Base-by-base conservation (phyloP, 2,113 vertebrate species). In the Indicator maculatus region DNA sequence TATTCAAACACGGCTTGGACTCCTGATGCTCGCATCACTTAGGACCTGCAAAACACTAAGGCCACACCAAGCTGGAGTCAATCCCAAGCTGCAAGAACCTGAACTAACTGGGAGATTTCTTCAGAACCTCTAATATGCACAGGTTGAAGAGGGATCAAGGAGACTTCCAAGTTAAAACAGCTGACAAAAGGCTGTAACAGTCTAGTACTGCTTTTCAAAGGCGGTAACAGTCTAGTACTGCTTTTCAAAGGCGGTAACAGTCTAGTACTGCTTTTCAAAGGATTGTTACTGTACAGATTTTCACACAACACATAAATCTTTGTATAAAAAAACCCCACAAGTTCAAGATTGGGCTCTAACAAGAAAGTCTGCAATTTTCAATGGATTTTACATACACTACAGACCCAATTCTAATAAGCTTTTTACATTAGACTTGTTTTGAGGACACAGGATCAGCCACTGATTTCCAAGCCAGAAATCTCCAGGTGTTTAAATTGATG, bases 101-200 rank as follows among this genome's bases (percentile, higher is more conserved):
- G 36, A 91, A 52, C 52, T 58, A 61, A 38, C 27, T 2, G 8
- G 38, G 18, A 91, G 33, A 19, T 75, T 64, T 36, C 11, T 20
- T 65, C 55, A 72, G 55, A 56, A 16, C 47, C 45, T 73, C 39
- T 21, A 61, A 6, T 6, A 69, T 0, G 1, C 19, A 27, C 38
- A 69, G 33, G 18, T 0, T 52, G 31, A 72, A 76, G 33, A 2
- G 3, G 8, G 7, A 67, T 23, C 0, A 0, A 31, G 1, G 2
- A 75, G 5, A 21, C 47, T 89, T 79, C 41, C 38, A 75, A 60
- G 18, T 31, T 23, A 56, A 8, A 78, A 59, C 6, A 52, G 26
- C 27, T 66, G 50, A 19, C 28, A 85, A 65, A 60, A 67, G 30
- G 14, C 4, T 61, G n/a, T 50, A 75, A 61, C 31, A 36, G 41